These are phyloP conservation scores for Tor tambroides DNA, from an alignment of 2,113 vertebrate genomes.

Conservation along the genomic window DNA sequence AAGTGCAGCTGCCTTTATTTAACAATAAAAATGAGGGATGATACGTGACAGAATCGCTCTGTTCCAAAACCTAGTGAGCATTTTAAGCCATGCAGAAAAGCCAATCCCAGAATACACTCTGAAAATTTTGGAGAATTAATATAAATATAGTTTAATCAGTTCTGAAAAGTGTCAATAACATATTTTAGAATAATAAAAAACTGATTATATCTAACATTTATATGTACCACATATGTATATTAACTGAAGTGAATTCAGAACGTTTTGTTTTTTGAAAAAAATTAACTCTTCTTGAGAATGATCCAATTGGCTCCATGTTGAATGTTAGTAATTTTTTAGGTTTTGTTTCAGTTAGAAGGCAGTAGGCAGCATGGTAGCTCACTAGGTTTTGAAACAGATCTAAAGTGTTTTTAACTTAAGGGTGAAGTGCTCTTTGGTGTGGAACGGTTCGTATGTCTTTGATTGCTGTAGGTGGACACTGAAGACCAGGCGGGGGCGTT, in stretches of 20 bases:
- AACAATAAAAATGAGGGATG: neutral
- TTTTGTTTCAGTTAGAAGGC: neutral
- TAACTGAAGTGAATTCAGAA: neutral
- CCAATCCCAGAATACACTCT: neutral
- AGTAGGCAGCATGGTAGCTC: neutral
- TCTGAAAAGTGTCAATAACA: neutral
- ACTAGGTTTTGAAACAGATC: neutral
- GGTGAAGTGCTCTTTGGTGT: neutral
- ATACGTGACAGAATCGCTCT: neutral
- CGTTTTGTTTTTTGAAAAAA: neutral
- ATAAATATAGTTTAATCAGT: neutral
- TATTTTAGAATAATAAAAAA: too few relatives aligned
- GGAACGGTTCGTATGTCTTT: slow-evolving; percentile 4
- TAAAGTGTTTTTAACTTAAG: slow-evolving; percentile 27
- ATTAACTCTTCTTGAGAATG: neutral
- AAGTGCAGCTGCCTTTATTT: neutral
- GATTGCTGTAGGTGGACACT: neutral
- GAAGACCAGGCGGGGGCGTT: neutral
- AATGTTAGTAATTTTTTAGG: neutral
- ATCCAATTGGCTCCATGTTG: neutral
- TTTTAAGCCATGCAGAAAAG: neutral
- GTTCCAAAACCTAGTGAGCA: neutral
- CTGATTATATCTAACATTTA: neutral
- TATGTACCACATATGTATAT: neutral
- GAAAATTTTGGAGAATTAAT: neutral